Evolutionary conservation across 2,113 vertebrate species (phyloP).

Genomic region (Periophthalmodon schlosseri): DNA sequence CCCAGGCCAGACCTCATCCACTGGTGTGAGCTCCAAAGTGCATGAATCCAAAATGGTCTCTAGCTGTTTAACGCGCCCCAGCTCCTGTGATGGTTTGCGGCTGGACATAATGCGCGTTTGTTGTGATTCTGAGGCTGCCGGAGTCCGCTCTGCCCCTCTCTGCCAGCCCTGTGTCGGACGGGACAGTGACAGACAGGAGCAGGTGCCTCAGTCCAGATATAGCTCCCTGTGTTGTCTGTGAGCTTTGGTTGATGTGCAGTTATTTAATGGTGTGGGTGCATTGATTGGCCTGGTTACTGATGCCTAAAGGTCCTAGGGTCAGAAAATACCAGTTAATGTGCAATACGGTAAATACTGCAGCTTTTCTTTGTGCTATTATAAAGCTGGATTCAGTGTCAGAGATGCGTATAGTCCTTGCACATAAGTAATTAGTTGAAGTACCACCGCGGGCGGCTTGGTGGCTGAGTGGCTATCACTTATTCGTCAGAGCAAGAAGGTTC

Average conservation of each 20-base stretch:
- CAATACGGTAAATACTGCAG: slow-evolving; percentile 5
- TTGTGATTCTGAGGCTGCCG: slow-evolving; percentile 26
- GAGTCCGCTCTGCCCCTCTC: slow-evolving; percentile 17
- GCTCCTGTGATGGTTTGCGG: slow-evolving; percentile 48
- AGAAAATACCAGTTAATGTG: slow-evolving; percentile 27
- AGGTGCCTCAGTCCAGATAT: slow-evolving; percentile 66
- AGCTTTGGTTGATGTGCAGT: slow-evolving; percentile 28
- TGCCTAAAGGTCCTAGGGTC: slow-evolving; percentile 12
- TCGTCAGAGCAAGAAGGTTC: too few species aligned
- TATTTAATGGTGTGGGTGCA: slow-evolving; percentile 50
- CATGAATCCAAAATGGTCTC: slow-evolving; percentile 77
- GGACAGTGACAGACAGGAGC: slow-evolving; percentile 51
- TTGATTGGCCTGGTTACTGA: slow-evolving; percentile 44
- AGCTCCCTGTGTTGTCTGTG: slow-evolving; percentile 47
- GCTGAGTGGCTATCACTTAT: too few species aligned
- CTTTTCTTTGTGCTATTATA: neutral
- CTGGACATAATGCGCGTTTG: slow-evolving; percentile 60
- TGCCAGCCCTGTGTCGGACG: slow-evolving; percentile 25
- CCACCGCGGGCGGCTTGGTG: too few species aligned
- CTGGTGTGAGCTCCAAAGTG: slow-evolving; percentile 72
- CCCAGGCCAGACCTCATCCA: slow-evolving; percentile 82
- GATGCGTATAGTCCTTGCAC: too few species aligned
- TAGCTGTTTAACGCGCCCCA: slow-evolving; percentile 62
- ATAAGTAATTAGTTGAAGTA: too few species aligned
- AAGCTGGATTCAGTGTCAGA: too few species aligned